phyloP scores from a whole-genome alignment of 1,140 invertebrate species.

The Drosophila sulfurigaster region DNA sequence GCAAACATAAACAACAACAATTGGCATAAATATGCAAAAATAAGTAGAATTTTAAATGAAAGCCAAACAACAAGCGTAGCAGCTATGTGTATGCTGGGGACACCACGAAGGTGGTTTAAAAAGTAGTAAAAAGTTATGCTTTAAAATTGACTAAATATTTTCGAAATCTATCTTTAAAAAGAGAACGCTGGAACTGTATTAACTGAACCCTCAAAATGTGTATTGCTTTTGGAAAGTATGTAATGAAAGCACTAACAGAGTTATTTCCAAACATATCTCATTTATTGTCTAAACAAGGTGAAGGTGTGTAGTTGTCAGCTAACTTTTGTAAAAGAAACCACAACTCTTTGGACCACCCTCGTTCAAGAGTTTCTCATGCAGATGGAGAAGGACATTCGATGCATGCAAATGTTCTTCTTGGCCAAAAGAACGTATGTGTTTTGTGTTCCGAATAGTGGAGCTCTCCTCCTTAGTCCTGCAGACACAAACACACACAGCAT shows the following conservation, averaged over 20 bases:
- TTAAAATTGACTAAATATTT: too few relatives aligned
- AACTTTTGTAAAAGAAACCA: too few relatives aligned
- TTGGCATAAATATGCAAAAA: conserved; percentile 76
- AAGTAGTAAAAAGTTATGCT: too few relatives aligned
- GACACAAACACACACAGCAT: conserved; percentile 68
- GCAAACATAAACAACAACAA: conserved; percentile 38
- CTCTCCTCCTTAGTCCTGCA: conserved; percentile 33
- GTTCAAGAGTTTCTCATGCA: conserved; percentile 4
- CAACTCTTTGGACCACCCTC: background rate
- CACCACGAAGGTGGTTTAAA: background rate
- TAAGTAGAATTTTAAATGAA: conserved; percentile 80
- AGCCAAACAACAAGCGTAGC: conserved; percentile 60
- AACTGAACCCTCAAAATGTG: too few relatives aligned
- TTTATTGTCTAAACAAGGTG: too few relatives aligned
- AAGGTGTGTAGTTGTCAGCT: too few relatives aligned
- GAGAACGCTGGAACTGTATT: too few relatives aligned
- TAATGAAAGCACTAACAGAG: too few relatives aligned
- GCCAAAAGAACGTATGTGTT: conserved; percentile 33
- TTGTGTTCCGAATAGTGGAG: conserved; percentile 14
- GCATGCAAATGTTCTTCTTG: conserved; percentile 71
- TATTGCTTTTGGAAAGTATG: too few relatives aligned
- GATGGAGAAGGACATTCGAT: conserved; percentile 56
- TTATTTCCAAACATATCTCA: too few relatives aligned
- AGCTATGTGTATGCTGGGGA: conserved; percentile 8
- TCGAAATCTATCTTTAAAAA: too few relatives aligned